phyloP scores from a whole-genome alignment of 2,113 vertebrate species.

The Ctenomys sociabilis region DNA sequence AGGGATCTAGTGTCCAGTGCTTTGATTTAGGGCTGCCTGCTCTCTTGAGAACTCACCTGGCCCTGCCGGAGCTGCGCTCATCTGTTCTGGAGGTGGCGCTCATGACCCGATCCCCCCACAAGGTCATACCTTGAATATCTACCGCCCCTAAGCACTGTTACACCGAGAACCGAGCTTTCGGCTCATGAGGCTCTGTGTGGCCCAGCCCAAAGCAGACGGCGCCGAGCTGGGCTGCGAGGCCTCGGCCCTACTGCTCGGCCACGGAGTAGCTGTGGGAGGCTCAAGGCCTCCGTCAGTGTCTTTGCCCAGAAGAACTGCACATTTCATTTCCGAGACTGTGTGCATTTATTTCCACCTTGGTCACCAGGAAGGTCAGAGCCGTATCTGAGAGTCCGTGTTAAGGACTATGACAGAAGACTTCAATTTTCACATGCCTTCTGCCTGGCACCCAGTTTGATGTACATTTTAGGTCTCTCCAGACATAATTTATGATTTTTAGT shows the following conservation, averaged over 20 bases:
- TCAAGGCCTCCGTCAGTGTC: neutral
- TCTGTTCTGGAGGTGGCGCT: neutral
- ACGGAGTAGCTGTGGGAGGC: neutral
- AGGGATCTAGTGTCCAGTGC: neutral
- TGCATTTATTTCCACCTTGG: neutral
- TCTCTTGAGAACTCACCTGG: neutral
- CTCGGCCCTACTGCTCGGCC: neutral
- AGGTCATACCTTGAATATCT: neutral
- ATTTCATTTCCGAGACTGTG: conserved; percentile 7
- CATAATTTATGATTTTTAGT: neutral
- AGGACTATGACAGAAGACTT: neutral
- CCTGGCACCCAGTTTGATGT: neutral
- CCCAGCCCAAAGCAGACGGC: neutral
- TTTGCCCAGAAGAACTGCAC: neutral
- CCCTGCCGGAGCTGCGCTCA: neutral
- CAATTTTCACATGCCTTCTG: neutral
- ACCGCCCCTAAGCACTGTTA: neutral
- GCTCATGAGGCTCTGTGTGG: neutral
- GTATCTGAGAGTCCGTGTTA: neutral
- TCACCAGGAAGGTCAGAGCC: conserved; percentile 26
- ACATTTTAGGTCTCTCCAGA: conserved; percentile 40
- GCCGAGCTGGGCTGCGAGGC: neutral
- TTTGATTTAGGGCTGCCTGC: neutral
- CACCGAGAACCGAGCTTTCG: neutral
- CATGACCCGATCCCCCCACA: neutral